Conservation (phyloP, 2,888 invertebrate genomes). For the Serrognathus titanus region DNA sequence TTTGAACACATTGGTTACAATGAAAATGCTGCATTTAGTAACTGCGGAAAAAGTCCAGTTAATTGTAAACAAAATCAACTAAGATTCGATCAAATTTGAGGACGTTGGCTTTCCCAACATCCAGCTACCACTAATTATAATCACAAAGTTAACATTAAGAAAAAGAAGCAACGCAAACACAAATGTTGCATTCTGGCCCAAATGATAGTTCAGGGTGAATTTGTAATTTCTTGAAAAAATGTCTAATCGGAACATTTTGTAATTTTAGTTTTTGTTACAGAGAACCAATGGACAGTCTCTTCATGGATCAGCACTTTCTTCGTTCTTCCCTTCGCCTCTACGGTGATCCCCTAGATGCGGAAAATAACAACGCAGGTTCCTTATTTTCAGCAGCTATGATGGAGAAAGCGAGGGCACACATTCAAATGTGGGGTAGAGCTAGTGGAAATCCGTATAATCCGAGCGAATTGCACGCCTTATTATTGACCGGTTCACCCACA, state of each 20-base stretch:
- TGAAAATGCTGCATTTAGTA: too few species aligned
- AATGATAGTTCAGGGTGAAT: too few species aligned
- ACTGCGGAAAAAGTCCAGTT: too few species aligned
- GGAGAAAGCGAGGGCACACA: conserved; percentile 55
- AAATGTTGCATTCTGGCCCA: too few species aligned
- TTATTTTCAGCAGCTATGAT: conserved; percentile 55
- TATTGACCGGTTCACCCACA: conserved; percentile 41
- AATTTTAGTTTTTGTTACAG: conserved; percentile 48
- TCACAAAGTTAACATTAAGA: too few species aligned
- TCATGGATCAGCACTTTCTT: conserved; percentile 74
- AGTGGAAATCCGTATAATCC: conserved; percentile 54
- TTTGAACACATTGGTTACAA: too few species aligned
- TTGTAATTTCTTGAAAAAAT: too few species aligned
- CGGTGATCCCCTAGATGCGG: conserved; percentile 54
- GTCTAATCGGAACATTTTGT: neutral
- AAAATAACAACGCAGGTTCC: conserved; percentile 48
- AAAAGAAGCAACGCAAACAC: too few species aligned
- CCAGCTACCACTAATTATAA: too few species aligned
- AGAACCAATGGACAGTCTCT: conserved; percentile 76
- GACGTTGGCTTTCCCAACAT: too few species aligned
- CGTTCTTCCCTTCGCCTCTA: conserved; percentile 57
- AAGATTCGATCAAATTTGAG: too few species aligned
- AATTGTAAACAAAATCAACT: too few species aligned
- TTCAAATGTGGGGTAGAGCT: conserved; percentile 53
- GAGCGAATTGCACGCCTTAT: conserved; percentile 46